Base-by-base conservation (phyloP, 23 tunicate genomes). In the Trididemnum clinides region DNA sequence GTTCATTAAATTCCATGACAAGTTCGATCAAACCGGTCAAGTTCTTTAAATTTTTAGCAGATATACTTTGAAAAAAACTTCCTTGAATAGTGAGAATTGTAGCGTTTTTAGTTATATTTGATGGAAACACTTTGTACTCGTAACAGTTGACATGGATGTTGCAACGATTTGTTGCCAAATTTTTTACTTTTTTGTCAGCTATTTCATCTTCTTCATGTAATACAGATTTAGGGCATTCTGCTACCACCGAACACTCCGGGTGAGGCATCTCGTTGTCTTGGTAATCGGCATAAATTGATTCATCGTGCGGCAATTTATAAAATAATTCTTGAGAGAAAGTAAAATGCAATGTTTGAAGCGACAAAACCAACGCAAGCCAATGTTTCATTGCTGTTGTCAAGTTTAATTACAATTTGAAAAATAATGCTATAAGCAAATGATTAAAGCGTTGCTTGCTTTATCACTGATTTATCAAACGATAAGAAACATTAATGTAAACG, bases 11-110 rank as follows among this genome's bases (percentile, higher is more conserved):
- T n/a, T 59, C 66, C 66, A 59, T 59, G 20, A 59, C 25, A 10
- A 59, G 25, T 28, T 59, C 66, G 5, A 10, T 3, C 25, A 59
- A n/a, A 28, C 25, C 22, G 25, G 66, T 15, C 22, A 59, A n/a
- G 25, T 59, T n/a, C 22, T 15, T n/a, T 28, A 59, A 4, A 28
- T 59, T 59, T 19, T 15, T 4, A 10, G 5, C 25, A 10, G 66
- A 19, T 59, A 59, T 15, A 28, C 22, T 59, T 10, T 59, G 21
- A n/a, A 59, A 59, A 59, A 59, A 59, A 28, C 66, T 59, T 15
- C 66, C 66, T 59, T 59, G 66, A 59, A 59, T 59, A n/a, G 20
- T 59, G 25, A 59, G 66, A 59, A 59, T 59, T 3, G 66, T 59
- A 25, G 25, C 25, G 5, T 59, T 5, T 3, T 12, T 25, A 59